phyloP scores from a whole-genome alignment of 2,113 vertebrate genomes.

The Pimephales promelas region DNA sequence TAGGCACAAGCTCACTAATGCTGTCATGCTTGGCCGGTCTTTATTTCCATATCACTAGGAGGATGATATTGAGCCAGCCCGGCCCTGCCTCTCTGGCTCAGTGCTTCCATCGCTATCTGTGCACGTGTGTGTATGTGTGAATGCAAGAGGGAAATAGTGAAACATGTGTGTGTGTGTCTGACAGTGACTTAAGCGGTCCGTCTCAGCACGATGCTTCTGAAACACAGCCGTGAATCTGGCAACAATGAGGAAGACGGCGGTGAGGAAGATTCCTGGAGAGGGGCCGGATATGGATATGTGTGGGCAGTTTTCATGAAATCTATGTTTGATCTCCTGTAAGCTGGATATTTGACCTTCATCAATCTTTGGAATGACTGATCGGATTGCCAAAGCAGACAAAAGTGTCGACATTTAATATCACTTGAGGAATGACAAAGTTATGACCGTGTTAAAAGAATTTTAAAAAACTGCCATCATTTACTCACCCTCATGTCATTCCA shows the following conservation, averaged over 20 bases:
- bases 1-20: constrained; percentile 23
- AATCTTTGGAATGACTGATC: constrained; percentile 3
- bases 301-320: neutral
- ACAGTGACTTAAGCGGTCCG: constrained; percentile 50
- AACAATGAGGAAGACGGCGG: constrained; percentile 5
- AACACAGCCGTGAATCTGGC: constrained; percentile 28
- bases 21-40: constrained; percentile 47
- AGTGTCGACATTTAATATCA: neutral
- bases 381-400: neutral
- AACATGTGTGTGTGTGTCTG: constrained; percentile 16
- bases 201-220: constrained; percentile 42
- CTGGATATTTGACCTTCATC: constrained; percentile 6
- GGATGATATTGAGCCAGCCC: constrained; percentile 60
- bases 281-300: neutral
- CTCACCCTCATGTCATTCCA: neutral
- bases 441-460: neutral
- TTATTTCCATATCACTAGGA: constrained; percentile 57
- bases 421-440: neutral
- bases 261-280: constrained; percentile 1
- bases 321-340: neutral
- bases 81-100: constrained; percentile 46
- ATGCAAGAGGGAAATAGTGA: neutral
- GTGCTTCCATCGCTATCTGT: constrained; percentile 54
- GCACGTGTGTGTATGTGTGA: constrained; percentile 17
- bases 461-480: neutral